Percentiles rank a stretch among this genome's conserved stretches.
Evolutionary conservation across 1,140 invertebrate genomes (phyloP).

Genomic region (Myzus persicae): DNA sequence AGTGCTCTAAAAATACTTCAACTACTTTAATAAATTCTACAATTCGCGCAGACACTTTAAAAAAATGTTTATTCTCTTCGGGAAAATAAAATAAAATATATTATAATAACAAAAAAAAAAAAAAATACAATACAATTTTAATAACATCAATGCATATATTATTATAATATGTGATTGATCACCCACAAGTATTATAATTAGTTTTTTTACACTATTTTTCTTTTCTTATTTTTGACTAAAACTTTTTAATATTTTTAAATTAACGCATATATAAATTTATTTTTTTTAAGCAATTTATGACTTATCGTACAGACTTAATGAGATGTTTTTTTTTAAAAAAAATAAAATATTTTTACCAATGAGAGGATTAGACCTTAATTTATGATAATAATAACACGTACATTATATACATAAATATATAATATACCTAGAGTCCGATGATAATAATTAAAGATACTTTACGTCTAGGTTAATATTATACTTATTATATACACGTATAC

Average conservation of each 20-base stretch:
- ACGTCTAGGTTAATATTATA: constrained; percentile 28
- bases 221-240: constrained; percentile 50
- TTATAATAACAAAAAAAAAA: neutral
- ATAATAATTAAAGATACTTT: constrained; percentile 33
- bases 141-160: neutral
- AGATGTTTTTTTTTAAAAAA: constrained; percentile 4
- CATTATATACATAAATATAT: neutral
- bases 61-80: constrained; percentile 8
- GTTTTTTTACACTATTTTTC: constrained; percentile 28
- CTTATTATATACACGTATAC: constrained; percentile 34
- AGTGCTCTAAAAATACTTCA: neutral
- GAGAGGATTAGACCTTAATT: constrained; percentile 57
- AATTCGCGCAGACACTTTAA: neutral
- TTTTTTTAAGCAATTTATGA: constrained; percentile 56
- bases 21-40: neutral
- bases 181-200: constrained; percentile 57
- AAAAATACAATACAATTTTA: neutral
- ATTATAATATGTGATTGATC: constrained; percentile 40
- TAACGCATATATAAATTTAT: constrained; percentile 45
- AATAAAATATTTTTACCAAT: constrained; percentile 56
- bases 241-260: constrained; percentile 49
- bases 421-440: neutral
- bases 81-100: neutral
- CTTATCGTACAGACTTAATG: constrained; percentile 48
- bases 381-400: constrained; percentile 6